Evolutionary conservation across 1,140 invertebrate species (phyloP).

Genomic region (Cylas formicarius): DNA sequence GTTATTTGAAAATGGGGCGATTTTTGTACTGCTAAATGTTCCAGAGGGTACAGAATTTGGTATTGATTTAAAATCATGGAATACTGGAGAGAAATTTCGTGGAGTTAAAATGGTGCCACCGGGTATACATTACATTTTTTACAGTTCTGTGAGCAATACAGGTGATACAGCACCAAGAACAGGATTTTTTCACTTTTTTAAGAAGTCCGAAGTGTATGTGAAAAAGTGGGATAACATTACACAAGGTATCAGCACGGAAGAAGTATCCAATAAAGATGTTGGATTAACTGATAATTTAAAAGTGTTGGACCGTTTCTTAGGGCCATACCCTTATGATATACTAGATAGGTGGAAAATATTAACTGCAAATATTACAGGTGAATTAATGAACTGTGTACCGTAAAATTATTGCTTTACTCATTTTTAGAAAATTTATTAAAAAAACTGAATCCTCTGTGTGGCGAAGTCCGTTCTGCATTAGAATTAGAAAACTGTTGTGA

Average conservation of each 20-base stretch:
- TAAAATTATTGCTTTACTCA: constrained; percentile 7
- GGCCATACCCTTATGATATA: constrained; percentile 85
- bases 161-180: constrained; percentile 54
- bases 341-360: constrained; percentile 82
- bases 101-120: constrained; percentile 99
- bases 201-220: constrained; percentile 73
- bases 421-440: constrained; percentile 43
- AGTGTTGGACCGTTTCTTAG: constrained; percentile 75
- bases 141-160: constrained; percentile 56
- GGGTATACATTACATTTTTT: constrained; percentile 91
- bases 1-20: constrained; percentile 75
- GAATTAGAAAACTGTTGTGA: constrained; percentile 60
- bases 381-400: constrained; percentile 15
- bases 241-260: constrained; percentile 59
- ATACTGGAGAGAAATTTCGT: constrained; percentile 83
- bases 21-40: constrained; percentile 74
- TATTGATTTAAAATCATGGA: constrained; percentile 94
- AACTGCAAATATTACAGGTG: constrained; percentile 64
- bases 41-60: constrained; percentile 87
- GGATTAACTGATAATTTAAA: constrained; percentile 64
- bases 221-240: constrained; percentile 73
- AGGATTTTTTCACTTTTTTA: constrained; percentile 87
- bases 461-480: constrained; percentile 59
- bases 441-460: constrained; percentile 55
- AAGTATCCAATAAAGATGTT: constrained; percentile 52